Evolutionary conservation across 2,888 invertebrate species (phyloP), one percentile per base, ranked within the genome.

Genomic region (Stenolophus ochropezus): DNA sequence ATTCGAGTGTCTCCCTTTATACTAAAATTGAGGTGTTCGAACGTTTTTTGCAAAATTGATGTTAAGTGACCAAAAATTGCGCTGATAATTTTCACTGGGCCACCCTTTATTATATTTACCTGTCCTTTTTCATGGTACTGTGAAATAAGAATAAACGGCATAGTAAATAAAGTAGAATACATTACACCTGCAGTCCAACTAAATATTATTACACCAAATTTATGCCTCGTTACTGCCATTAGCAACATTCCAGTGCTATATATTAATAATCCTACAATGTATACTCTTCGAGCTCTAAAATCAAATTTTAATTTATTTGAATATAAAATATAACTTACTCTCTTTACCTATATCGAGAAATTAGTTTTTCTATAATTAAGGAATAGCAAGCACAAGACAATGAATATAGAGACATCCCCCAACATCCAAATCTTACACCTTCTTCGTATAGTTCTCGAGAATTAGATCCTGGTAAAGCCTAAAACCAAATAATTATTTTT

Each of bases 161-260:
- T 97, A 6, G 98, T 98, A 89, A 98, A 98, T 23, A 98, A 92
- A 0, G 98, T 98, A 11, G 98, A 97, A 89, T 98, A 98, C 97
- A 98, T 97, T 65, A 98, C 94, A 1, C 98, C 98, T 0, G 98
- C 97, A 0, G 97, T 95, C 93, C 97, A 96, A 84, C 98, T 97
- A 88, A 97, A 96, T 51, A 97, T 87, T 53, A 97, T 93, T 0
- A 97, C 97, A 2, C 96, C 96, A 14, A 93, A 91, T 82, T 93
- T 94, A 82, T 95, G 94, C 61, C 95, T 93, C 0, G 94, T 92
- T 4, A 94, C 86, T 0, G 96, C 97, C 94, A 98, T 95, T 84
- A 96, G 88, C 82, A 95, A 91, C 97, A 98, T 98, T 3, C 98
- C 98, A 21, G 92, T 90, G 76, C 96, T 95, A 89, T 98, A 98